Evolutionary conservation across 2,888 invertebrate species (phyloP), one percentile per base, ranked within the genome.

Genomic region (Phyto melanocephala): DNA sequence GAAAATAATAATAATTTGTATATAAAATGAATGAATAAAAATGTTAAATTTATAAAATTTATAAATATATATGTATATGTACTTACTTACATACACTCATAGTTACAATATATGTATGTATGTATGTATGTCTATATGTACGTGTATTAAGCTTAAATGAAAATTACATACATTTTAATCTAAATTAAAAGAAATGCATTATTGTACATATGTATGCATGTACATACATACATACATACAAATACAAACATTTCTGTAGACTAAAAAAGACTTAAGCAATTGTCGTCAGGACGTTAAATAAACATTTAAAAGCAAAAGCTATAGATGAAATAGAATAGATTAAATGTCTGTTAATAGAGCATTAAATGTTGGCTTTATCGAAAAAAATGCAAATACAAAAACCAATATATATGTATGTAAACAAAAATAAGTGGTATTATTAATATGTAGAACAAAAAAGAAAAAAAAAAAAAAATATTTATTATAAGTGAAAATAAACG

Each of bases 231-330:
- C 6, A 6, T 28, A 28, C 3, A 28, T 28, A 3, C 28, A 28
- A 5, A 28, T 28, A 28, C 28, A 28, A 80, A 81, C 80, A 77
- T 63, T 72, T 83, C 86, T 85, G 89, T 89, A 89, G 89, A 89
- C 87, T 89, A 90, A 87, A 84, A 83, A 89, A 89, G 89, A 89
- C 89, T 89, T 89, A 89, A 89, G 90, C 89, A 89, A 89, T 90
- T 90, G 89, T 90, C 90, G 87, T 85, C 86, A 87, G 86, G 89
- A 90, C 90, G 89, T 89, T 89, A 90, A 90, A 89, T 86, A 63
- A 47, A 75, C 58, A 77, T 70, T n/a, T n/a, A n/a, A n/a, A 72
- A 70, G 54, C 11, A 54, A 42, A 28, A 42, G 42, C 17, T 45
- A 33, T 63, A 75, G 60, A 47, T 24, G 62, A 80, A 63, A 75